Conservation (phyloP, 53 echinoderm and acorn worm genomes). For the Echinarachnius parma region DNA sequence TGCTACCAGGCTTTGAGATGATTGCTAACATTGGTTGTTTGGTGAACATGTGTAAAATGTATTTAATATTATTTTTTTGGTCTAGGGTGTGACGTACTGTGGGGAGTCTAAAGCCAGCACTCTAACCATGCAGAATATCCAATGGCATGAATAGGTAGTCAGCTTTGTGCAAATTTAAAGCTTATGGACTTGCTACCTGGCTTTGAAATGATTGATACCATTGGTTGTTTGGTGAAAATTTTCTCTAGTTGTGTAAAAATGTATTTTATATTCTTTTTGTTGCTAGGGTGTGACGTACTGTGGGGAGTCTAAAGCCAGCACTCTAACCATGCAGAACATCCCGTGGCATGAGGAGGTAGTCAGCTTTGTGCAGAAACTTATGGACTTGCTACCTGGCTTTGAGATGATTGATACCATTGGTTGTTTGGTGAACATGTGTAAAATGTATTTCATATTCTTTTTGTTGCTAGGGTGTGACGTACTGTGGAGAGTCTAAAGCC, state of each 20-base stretch:
- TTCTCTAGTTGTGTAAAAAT: too few relatives aligned
- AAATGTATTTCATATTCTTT: too few relatives aligned
- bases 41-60: too few relatives aligned
- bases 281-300: conserved; percentile 94
- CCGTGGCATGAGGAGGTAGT: conserved; percentile 99
- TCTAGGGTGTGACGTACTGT: conserved; percentile 94
- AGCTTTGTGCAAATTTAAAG: conserved; percentile 75
- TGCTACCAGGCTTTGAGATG: conserved; percentile 86
- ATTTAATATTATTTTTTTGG: too few relatives aligned
- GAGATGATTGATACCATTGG: conserved; percentile 39
- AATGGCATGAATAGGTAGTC: conserved; percentile 87
- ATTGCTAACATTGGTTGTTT: too few relatives aligned
- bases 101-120: conserved; percentile 86
- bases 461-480: conserved; percentile 96
- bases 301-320: conserved; percentile 94
- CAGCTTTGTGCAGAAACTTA: conserved; percentile 80
- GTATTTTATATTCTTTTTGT: neutral
- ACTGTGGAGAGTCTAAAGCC: conserved; percentile 95
- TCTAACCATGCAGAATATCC: conserved; percentile 83
- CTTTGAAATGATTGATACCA: too few relatives aligned
- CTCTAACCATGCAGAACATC: conserved; percentile 89
- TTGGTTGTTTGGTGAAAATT: too few relatives aligned
- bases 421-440: neutral
- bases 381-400: conserved; percentile 76
- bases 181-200: conserved; percentile 65